Evolutionary conservation across 1,140 invertebrate species (phyloP).

Genomic region (Brachionus calyciflorus): DNA sequence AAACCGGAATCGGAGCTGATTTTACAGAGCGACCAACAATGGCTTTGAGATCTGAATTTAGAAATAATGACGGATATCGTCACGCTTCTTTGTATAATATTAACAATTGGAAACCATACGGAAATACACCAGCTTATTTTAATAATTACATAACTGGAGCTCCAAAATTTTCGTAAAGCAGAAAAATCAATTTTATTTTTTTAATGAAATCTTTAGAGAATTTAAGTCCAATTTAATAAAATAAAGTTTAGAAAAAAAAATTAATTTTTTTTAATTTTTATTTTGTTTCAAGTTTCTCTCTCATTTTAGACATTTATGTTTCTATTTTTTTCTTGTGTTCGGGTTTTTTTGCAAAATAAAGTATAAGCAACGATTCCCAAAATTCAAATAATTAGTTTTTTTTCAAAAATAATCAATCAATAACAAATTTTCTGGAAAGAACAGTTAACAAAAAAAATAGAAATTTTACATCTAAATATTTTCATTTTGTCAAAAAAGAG

Average conservation of each 20-base stretch:
- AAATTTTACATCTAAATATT: not conserved
- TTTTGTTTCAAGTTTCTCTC: constrained; percentile 7
- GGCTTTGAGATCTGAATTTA: constrained; percentile 20
- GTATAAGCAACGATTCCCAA: not conserved
- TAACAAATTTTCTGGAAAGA: constrained; percentile 8
- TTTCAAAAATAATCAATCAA: constrained; percentile 2
- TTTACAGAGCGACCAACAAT: constrained; percentile 16
- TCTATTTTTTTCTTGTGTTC: not conserved
- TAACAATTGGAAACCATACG: constrained; percentile 43
- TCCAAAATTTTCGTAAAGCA: constrained; percentile 40
- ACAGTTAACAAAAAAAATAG: not conserved
- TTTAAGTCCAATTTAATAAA: constrained; percentile 30
- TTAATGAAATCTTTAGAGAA: not conserved
- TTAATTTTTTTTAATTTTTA: not conserved
- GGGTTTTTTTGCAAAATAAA: not conserved
- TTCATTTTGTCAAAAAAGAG: too few relatives aligned
- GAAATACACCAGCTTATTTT: constrained; percentile 14
- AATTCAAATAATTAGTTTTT: constrained; percentile 8
- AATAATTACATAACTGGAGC: constrained; percentile 44
- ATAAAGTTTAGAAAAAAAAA: not conserved
- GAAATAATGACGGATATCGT: constrained; percentile 42
- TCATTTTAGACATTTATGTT: not conserved
- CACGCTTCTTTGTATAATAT: constrained; percentile 27
- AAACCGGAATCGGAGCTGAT: constrained; percentile 32
- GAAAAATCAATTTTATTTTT: not conserved